Percentiles rank a stretch among this genome's conserved stretches.
These are phyloP conservation scores for Ploceus nigricollis DNA, from an alignment of 2,113 vertebrate species.

Conservation along the genomic window DNA sequence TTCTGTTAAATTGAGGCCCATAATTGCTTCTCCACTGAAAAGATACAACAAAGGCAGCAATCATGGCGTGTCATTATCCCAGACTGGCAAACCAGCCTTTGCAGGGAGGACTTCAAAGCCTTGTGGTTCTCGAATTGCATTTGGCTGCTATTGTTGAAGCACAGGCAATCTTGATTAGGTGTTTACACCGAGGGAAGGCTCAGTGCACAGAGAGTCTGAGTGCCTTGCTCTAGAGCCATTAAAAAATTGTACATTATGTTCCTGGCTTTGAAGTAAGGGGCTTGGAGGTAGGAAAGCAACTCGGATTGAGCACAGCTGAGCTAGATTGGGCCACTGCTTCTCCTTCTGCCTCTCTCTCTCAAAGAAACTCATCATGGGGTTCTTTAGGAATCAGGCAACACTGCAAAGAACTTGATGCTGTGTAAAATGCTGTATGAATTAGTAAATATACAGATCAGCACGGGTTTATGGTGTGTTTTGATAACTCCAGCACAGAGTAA, in stretches of 20 bases:
- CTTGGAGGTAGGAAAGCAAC: slow-evolving; percentile 88
- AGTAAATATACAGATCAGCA: background rate
- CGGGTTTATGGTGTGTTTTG: background rate
- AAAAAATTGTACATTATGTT: slow-evolving; percentile 99
- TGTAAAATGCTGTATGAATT: slow-evolving; percentile 53
- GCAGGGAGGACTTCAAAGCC: slow-evolving; percentile 97
- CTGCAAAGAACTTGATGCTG: slow-evolving; percentile 79
- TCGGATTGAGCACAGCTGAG: slow-evolving; percentile 88
- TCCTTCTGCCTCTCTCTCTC: slow-evolving; percentile 29
- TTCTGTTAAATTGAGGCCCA: slow-evolving; percentile 95
- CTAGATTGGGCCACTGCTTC: slow-evolving; percentile 85
- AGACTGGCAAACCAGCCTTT: slow-evolving; percentile 94
- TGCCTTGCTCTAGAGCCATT: slow-evolving; percentile 99
- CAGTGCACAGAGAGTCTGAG: slow-evolving; percentile 89
- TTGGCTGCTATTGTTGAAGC: slow-evolving; percentile 98
- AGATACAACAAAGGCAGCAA: slow-evolving; percentile 99
- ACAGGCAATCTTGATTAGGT: slow-evolving; percentile 98
- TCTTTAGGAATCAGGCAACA: slow-evolving; percentile 78
- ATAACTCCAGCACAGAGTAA: background rate
- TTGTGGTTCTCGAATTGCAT: slow-evolving; percentile 97
- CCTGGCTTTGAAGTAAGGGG: slow-evolving; percentile 98
- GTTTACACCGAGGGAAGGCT: slow-evolving; percentile 97
- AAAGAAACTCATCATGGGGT: slow-evolving; percentile 81
- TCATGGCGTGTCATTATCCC: slow-evolving; percentile 93
- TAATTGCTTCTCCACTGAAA: slow-evolving; percentile 97